A percentile compares a stretch with the other conserved stretches of the same genome.
These are phyloP conservation scores for Tinea semifulvella DNA, from an alignment of 2,888 invertebrate species.

Conservation along the genomic window DNA sequence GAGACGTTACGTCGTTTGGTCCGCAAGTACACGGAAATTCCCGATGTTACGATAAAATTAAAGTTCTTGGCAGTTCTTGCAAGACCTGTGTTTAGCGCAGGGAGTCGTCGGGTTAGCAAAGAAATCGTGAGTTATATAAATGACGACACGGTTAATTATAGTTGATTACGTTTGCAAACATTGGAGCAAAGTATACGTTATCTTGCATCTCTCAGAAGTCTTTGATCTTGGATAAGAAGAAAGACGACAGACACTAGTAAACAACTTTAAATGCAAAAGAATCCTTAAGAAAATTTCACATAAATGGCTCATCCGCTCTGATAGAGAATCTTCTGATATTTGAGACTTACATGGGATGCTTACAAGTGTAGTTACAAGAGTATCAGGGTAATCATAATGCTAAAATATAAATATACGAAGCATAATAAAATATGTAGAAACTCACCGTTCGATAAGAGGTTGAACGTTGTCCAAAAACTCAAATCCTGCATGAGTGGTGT, in stretches of 20 bases:
- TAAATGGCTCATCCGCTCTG: too few relatives aligned
- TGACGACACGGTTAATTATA: constrained; percentile 10
- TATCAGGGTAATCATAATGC: too few relatives aligned
- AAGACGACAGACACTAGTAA: not conserved
- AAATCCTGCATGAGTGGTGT: constrained; percentile 92
- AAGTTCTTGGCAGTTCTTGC: too few relatives aligned
- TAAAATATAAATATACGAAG: not conserved
- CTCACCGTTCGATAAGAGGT: constrained; percentile 79
- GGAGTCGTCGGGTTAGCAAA: constrained; percentile 2
- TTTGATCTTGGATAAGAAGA: not conserved
- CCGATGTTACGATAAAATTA: too few relatives aligned
- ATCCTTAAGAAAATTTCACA: too few relatives aligned
- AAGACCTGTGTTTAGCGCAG: not conserved
- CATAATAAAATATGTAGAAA: constrained; percentile 14
- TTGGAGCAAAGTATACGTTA: not conserved
- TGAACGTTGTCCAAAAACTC: constrained; percentile 91
- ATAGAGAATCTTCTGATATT: too few relatives aligned
- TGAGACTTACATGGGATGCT: too few relatives aligned
- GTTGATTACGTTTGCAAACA: constrained; percentile 12
- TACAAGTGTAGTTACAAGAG: too few relatives aligned
- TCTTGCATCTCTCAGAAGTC: not conserved
- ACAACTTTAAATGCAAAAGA: too few relatives aligned
- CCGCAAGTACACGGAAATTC: too few relatives aligned
- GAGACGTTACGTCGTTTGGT: too few relatives aligned
- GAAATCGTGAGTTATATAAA: constrained; percentile 7